Conservation (phyloP, 1,140 invertebrate species). For the Druon quercuslanigerum region DNA sequence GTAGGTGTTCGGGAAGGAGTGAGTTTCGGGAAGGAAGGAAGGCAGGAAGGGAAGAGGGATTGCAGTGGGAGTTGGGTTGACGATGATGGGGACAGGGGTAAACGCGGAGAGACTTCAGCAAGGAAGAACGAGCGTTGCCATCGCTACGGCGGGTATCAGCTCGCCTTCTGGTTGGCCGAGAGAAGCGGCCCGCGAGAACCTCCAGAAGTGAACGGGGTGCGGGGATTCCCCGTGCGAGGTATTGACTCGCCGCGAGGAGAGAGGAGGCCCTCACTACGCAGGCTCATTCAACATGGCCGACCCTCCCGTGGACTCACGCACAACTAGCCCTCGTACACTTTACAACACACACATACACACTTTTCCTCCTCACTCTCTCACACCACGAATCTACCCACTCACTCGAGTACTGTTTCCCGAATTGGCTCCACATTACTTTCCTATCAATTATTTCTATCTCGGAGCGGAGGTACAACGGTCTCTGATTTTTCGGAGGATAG, state of each 20-base stretch:
- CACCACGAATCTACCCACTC: constrained; percentile 4
- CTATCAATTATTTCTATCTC: constrained; percentile 15
- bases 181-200: constrained; percentile 49
- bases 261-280: constrained; percentile 62
- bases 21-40: background rate
- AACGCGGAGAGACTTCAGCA: constrained; percentile 3
- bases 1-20: constrained; percentile 8
- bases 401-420: background rate
- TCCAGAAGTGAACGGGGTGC: constrained; percentile 27
- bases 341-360: constrained; percentile 38
- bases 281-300: constrained; percentile 68
- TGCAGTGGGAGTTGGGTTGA: background rate
- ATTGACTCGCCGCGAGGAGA: constrained; percentile 59
- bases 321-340: constrained; percentile 44
- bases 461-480: background rate
- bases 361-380: background rate
- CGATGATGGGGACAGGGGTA: background rate
- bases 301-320: constrained; percentile 50
- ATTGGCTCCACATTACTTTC: constrained; percentile 22
- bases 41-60: background rate
- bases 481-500: too few species aligned
- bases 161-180: constrained; percentile 54
- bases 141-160: constrained; percentile 57
- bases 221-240: constrained; percentile 50
- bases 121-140: constrained; percentile 57